Conservation (phyloP, 1,140 invertebrate genomes). For the Thaumetopoea pityocampa region DNA sequence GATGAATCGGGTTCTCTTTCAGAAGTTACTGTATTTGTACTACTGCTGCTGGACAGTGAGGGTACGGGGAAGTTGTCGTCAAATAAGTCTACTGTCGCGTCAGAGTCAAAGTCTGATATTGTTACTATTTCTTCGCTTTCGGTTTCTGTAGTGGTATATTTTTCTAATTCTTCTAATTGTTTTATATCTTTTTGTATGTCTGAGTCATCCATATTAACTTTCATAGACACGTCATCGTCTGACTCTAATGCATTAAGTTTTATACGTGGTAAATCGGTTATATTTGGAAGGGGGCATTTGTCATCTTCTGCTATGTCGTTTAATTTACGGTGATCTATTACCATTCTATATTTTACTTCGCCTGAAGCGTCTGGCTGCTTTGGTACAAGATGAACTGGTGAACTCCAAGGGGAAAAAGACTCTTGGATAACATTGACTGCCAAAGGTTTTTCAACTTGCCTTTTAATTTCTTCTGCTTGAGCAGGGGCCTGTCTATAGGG, state of each 20-base stretch:
- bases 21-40: conserved; percentile 8
- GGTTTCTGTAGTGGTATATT: too few relatives aligned
- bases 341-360: conserved; percentile 8
- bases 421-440: too few relatives aligned
- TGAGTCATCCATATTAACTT: conserved; percentile 1
- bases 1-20: conserved; percentile 14
- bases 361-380: conserved; percentile 13
- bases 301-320: conserved; percentile 10
- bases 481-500: too few relatives aligned
- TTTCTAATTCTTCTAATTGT: too few relatives aligned
- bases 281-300: conserved; percentile 13
- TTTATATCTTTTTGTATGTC: background rate
- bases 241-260: conserved; percentile 7
- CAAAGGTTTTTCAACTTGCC: too few relatives aligned
- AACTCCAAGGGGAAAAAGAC: conserved; percentile 3
- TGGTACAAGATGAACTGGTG: conserved; percentile 12
- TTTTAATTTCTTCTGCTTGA: too few relatives aligned
- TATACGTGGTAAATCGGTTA: conserved; percentile 11
- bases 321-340: conserved; percentile 7
- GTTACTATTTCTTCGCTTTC: background rate
- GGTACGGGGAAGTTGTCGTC: background rate
- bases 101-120: conserved; percentile 5
- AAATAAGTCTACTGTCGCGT: background rate
- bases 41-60: background rate
- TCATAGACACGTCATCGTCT: background rate